A percentile compares a stretch with the other conserved stretches of the same genome.
Evolutionary conservation across 2,888 invertebrate species (phyloP).

Genomic region (Penaeus monodon): DNA sequence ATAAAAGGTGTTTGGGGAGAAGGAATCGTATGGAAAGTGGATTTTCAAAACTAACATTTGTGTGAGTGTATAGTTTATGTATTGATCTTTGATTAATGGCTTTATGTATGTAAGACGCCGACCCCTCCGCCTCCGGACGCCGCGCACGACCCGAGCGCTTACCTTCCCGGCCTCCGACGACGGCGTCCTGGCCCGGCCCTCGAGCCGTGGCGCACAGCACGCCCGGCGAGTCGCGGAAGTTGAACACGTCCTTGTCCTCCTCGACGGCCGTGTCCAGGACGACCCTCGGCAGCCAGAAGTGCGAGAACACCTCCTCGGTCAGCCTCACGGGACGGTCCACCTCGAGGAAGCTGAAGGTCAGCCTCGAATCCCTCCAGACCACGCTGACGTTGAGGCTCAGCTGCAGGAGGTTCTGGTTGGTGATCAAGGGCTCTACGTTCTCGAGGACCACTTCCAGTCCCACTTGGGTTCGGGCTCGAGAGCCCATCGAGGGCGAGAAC

Average conservation of each 20-base stretch:
- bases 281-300: slow-evolving; percentile 24
- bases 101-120: too few species aligned
- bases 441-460: slow-evolving; percentile 17
- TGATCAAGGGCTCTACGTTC: slow-evolving; percentile 7
- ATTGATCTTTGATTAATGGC: too few species aligned
- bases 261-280: slow-evolving; percentile 14
- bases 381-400: slow-evolving; percentile 2
- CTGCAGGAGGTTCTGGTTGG: slow-evolving; percentile 9
- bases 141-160: not conserved
- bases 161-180: slow-evolving; percentile 27
- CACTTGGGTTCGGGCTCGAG: not conserved
- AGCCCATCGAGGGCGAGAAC: slow-evolving; percentile 36
- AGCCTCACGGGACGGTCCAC: not conserved
- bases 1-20: too few species aligned
- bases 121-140: too few species aligned
- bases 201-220: slow-evolving; percentile 14
- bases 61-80: too few species aligned
- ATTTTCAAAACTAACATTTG: too few species aligned
- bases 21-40: too few species aligned
- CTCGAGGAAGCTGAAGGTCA: slow-evolving; percentile 22
- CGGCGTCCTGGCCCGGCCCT: not conserved
- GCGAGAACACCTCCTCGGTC: not conserved
- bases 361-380: slow-evolving; percentile 19
- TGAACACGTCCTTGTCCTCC: not conserved
- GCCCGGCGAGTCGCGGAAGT: not conserved